Evolutionary conservation across 2,888 invertebrate species (phyloP).

Genomic region (Acleris cristana): DNA sequence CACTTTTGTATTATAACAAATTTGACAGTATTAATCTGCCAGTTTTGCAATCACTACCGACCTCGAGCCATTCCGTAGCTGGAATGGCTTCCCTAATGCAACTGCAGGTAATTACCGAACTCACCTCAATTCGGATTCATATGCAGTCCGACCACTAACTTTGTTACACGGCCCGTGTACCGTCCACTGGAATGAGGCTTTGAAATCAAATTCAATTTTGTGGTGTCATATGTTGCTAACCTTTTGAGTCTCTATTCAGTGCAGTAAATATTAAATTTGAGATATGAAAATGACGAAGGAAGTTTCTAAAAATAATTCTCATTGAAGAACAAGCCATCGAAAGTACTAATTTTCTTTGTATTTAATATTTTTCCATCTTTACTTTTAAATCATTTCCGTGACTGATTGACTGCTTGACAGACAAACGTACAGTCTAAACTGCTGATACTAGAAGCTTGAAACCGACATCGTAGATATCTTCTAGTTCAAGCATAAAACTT

Average conservation of each 20-base stretch:
- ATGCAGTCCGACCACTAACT: constrained; percentile 10
- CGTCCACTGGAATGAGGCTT: constrained; percentile 12
- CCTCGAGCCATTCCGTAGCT: constrained; percentile 9
- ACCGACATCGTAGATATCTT: too few species aligned
- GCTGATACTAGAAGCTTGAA: too few species aligned
- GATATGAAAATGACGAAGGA: too few species aligned
- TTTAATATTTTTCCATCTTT: too few species aligned
- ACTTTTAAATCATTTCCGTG: too few species aligned
- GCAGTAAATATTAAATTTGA: background rate
- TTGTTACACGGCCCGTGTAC: constrained; percentile 6
- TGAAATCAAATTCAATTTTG: constrained; percentile 21
- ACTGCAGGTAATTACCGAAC: constrained; percentile 20
- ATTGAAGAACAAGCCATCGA: too few species aligned
- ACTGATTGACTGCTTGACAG: too few species aligned
- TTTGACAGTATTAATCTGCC: background rate
- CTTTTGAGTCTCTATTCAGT: background rate
- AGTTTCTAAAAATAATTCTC: too few species aligned
- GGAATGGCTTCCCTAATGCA: constrained; percentile 18
- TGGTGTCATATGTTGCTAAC: background rate
- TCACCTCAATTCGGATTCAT: constrained; percentile 21
- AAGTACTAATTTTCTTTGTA: too few species aligned
- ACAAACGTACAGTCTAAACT: too few species aligned
- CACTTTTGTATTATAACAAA: background rate
- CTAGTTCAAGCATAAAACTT: too few species aligned
- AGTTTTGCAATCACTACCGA: constrained; percentile 28